Evolutionary conservation across 35 echinoderm and acorn worm genomes (phyloP).

Genomic region (Lytechinus pictus): DNA sequence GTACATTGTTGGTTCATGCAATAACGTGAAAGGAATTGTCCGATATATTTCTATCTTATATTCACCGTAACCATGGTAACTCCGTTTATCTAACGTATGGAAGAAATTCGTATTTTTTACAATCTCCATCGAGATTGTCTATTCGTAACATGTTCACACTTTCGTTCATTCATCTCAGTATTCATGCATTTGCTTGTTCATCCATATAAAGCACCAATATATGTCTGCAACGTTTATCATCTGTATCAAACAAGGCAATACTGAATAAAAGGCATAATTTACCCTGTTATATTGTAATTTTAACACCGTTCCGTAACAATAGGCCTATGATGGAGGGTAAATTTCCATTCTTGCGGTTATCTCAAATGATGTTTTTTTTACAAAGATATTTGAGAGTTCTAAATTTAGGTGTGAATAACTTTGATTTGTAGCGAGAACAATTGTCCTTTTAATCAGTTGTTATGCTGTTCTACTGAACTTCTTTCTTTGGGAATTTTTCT

Average conservation of each 20-base stretch:
- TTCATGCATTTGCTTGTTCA: neutral
- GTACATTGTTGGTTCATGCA: neutral
- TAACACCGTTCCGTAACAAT: too few species aligned
- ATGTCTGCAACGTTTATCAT: neutral
- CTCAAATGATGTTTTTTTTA: neutral
- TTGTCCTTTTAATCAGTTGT: neutral
- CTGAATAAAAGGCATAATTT: neutral
- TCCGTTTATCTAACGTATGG: neutral
- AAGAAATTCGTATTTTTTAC: neutral
- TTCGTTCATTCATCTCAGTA: neutral
- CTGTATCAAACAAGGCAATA: neutral
- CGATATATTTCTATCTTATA: neutral
- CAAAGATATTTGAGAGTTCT: neutral
- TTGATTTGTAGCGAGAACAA: neutral
- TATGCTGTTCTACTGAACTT: neutral
- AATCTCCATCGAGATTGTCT: too few species aligned
- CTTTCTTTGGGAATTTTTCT: neutral
- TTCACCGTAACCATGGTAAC: neutral
- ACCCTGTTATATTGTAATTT: neutral
- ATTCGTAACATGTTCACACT: neutral
- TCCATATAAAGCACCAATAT: conserved; percentile 12
- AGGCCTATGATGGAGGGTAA: too few species aligned
- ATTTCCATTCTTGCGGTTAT: neutral
- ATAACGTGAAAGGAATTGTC: neutral
- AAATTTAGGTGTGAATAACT: neutral